A percentile compares a stretch with the other conserved stretches of the same genome.
These are phyloP conservation scores for Gavialis gangeticus DNA, from an alignment of 2,113 vertebrate genomes.

Conservation along the genomic window DNA sequence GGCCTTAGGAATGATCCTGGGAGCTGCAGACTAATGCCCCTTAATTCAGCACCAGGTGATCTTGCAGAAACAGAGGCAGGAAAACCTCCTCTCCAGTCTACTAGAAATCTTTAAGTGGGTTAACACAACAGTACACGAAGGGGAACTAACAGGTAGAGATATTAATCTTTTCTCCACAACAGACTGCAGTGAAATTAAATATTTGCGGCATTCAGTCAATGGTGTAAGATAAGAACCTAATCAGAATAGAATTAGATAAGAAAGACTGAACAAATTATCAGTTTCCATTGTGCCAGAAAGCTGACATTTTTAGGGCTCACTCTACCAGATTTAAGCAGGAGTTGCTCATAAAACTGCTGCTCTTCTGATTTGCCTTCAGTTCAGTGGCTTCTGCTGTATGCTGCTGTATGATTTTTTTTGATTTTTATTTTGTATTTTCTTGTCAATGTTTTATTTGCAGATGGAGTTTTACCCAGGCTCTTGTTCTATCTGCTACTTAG, in stretches of 20 bases:
- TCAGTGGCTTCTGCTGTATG: not conserved
- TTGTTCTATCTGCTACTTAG: no score
- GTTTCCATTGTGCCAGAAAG: not conserved
- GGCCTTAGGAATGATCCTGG: rapidly evolving
- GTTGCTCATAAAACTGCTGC: not conserved
- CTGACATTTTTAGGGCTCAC: not conserved
- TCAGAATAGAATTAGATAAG: not conserved
- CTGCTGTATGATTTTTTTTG: not conserved
- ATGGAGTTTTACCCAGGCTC: no score
- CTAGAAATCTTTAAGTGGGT: not conserved
- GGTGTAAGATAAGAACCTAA: not conserved
- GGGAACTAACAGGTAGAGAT: not conserved
- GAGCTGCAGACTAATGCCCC: not conserved
- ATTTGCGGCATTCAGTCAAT: not conserved
- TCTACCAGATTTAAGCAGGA: not conserved
- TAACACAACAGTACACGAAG: not conserved
- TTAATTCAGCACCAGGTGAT: not conserved
- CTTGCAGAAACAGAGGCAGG: not conserved
- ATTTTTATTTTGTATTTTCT: no score
- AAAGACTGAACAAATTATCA: not conserved
- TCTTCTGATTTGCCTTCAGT: not conserved
- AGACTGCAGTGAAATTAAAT: not conserved
- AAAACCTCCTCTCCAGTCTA: not conserved
- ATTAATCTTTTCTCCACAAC: not conserved
- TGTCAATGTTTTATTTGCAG: no score